A percentile compares a stretch with the other conserved stretches of the same genome.
phyloP scores from a whole-genome alignment of 92 coral and sea anemone species.

The Diadumene lineata region DNA sequence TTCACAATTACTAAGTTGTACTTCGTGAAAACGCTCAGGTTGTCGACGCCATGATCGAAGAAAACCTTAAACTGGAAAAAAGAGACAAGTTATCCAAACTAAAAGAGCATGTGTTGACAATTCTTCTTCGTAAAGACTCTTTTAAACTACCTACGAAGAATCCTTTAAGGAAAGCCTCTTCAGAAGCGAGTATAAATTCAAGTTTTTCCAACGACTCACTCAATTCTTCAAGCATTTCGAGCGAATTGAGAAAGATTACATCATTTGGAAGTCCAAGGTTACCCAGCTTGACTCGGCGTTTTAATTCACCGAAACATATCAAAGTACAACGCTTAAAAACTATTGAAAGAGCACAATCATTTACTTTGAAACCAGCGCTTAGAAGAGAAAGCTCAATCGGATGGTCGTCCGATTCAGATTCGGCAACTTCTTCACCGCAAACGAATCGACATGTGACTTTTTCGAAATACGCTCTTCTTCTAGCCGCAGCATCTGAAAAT shows the following conservation, averaged over 20 bases:
- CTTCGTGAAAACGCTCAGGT: too few relatives aligned
- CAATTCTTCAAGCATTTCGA: background rate
- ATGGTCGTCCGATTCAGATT: slow-evolving; percentile 16
- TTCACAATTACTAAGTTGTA: background rate
- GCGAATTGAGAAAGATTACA: background rate
- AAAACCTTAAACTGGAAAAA: slow-evolving; percentile 5
- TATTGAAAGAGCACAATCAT: slow-evolving; percentile 19
- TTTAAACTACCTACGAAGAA: background rate
- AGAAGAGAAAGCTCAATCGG: slow-evolving; percentile 19
- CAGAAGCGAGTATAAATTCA: slow-evolving; percentile 22
- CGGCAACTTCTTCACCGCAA: slow-evolving; percentile 29
- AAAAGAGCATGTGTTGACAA: slow-evolving; percentile 22
- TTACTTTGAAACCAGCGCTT: slow-evolving; percentile 32
- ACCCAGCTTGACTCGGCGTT: slow-evolving; percentile 10
- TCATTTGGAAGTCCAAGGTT: slow-evolving; percentile 20
- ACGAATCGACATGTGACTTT: slow-evolving; percentile 46
- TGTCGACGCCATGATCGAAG: slow-evolving; percentile 18
- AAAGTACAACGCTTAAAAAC: slow-evolving; percentile 37
- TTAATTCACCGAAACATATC: slow-evolving; percentile 19
- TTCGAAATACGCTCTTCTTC: slow-evolving; percentile 65
- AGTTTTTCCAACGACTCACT: slow-evolving; percentile 22
- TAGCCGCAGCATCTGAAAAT: slow-evolving; percentile 63
- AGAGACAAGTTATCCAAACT: slow-evolving; percentile 1
- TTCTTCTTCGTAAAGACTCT: slow-evolving; percentile 21
- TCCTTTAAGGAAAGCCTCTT: slow-evolving; percentile 9